Evolutionary conservation across 2,113 vertebrate species (phyloP).

Genomic region (Chloroceryle aenea): DNA sequence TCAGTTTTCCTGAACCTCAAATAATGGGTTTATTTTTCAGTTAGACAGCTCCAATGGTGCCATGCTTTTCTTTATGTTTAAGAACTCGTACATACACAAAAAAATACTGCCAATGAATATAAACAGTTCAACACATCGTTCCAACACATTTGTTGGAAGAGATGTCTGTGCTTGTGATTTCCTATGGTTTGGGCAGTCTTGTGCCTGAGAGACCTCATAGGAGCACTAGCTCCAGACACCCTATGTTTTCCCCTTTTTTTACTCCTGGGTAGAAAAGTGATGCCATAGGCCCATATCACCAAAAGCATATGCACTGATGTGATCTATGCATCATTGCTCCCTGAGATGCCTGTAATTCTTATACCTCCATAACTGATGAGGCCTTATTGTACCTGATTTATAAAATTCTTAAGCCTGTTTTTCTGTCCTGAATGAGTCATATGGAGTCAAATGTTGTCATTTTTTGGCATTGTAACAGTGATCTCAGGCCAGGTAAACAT

Average conservation of each 20-base stretch:
- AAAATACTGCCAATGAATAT: not conserved
- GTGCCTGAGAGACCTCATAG: not conserved
- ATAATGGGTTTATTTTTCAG: not conserved
- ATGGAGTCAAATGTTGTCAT: accelerated
- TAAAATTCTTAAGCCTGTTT: not conserved
- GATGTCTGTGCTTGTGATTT: not conserved
- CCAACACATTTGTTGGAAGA: not conserved
- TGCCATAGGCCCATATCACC: not conserved
- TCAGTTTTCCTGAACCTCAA: not conserved
- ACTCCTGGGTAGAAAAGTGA: too few relatives aligned
- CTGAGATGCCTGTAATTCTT: not conserved
- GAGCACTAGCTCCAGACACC: not conserved
- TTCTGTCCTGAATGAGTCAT: not conserved
- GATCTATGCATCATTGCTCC: not conserved
- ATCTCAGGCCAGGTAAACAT: not conserved
- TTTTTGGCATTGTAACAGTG: not conserved
- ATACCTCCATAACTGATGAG: not conserved
- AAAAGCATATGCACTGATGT: accelerated
- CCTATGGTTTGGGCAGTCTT: not conserved
- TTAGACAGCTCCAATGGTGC: not conserved
- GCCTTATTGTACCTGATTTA: not conserved
- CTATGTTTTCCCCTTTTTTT: not conserved
- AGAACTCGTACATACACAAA: not conserved
- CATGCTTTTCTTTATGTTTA: not conserved
- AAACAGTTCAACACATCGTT: not conserved